These are phyloP conservation scores for Apis laboriosa DNA, from an alignment of 1,140 invertebrate genomes.

Conservation along the genomic window DNA sequence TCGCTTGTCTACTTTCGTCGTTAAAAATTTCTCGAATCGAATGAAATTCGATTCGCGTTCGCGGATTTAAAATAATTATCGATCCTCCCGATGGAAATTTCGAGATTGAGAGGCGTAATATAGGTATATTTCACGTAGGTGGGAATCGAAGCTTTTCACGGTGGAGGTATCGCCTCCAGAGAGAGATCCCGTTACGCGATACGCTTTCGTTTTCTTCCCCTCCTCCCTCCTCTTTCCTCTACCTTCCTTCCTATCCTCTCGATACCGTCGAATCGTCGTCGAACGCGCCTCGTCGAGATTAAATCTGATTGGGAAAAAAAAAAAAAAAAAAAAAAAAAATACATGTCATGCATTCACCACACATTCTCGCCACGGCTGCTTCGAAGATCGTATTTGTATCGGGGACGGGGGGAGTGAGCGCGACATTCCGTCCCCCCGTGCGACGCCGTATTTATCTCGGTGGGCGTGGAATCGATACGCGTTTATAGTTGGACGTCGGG, in stretches of 20 bases:
- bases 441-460: conserved; percentile 35
- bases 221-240: background rate
- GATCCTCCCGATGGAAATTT: background rate
- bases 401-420: no score
- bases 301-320: conserved; percentile 32
- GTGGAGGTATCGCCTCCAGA: background rate
- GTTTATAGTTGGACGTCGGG: conserved; percentile 4
- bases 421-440: background rate
- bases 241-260: no score
- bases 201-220: background rate
- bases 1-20: no score
- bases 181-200: conserved; percentile 14
- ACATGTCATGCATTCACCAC: no score
- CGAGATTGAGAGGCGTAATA: background rate
- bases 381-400: background rate
- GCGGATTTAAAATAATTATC: background rate
- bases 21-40: no score
- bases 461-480: conserved; percentile 33
- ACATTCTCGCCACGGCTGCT: background rate
- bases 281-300: conserved; percentile 23
- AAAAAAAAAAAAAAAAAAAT: no score
- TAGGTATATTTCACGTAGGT: background rate
- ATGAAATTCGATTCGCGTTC: no score
- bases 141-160: background rate
- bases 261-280: background rate